Base-by-base conservation (phyloP, 2,113 vertebrate species). In the Hiodon alosoides region DNA sequence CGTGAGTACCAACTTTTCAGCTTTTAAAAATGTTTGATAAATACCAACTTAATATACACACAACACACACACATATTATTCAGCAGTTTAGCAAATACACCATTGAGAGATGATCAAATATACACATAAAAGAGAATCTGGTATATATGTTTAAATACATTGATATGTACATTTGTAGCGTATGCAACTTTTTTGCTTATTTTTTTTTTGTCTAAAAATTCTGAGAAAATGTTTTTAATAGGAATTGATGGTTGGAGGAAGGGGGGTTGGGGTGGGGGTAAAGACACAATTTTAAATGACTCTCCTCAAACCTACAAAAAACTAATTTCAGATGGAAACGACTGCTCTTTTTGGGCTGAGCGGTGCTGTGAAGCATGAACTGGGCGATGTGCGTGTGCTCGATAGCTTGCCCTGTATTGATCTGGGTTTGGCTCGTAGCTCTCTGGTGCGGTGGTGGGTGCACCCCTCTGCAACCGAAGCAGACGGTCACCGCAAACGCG, bases 221-320 rank as follows among this genome's bases (percentile, higher is more conserved):
- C 65, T 66, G 76, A 74, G 69, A 80, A 66, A 77, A 73, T 74
- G 80, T 77, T 83, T 70, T 57, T 71, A 72, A 61, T 69, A 77
- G 66, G 68, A 69, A 16, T 17, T 72, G 50, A 51, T 77, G 67
- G 78, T 60, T 1, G 48, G 72, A 78, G 61, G 73, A 55, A 66
- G 69, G 70, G 78, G 79, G 5, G 14, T 72, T 72, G 31, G 31
- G 46, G 46, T 47, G 55, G 55, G 31, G 57, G 54, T 7, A 69
- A 68, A 46, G 50, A 61, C 74, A 82, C 82, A 81, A 52, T 76
- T 80, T 84, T 69, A 78, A 85, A 86, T 80, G 57, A 81, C 74
- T 78, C 17, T 16, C 10, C 54, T 54, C 54, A 66, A 9, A 67
- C 75, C 60, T 57, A 6, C 57, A 71, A 64, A 53, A 66, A 10